phyloP scores from a whole-genome alignment of 2,888 invertebrate genomes.

The Fabriciana adippe region DNA sequence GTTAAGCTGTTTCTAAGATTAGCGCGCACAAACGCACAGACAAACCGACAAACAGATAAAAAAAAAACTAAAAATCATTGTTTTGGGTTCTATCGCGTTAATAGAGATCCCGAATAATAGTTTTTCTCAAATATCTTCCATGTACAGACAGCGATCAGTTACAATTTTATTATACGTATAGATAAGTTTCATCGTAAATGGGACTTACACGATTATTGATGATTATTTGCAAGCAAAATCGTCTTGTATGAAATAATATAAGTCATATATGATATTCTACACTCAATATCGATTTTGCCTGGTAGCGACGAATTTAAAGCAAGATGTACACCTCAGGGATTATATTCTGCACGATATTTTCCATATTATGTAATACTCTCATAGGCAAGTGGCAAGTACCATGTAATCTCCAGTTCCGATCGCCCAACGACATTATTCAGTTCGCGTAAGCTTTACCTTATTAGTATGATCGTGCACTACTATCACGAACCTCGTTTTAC shows the following conservation, averaged over 20 bases:
- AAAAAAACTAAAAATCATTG: no score
- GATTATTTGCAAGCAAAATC: no score
- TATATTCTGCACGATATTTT: slow-evolving; percentile 11
- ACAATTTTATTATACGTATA: no score
- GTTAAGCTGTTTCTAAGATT: no score
- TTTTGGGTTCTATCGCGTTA: no score
- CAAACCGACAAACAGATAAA: no score
- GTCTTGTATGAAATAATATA: not conserved
- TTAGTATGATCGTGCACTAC: slow-evolving; percentile 1
- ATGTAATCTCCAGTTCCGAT: slow-evolving; percentile 17
- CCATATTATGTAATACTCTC: slow-evolving; percentile 16
- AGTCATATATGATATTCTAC: slow-evolving; percentile 6
- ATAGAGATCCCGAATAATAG: no score
- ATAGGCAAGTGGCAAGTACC: slow-evolving; percentile 9
- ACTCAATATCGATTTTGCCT: slow-evolving; percentile 10
- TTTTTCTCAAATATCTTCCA: no score
- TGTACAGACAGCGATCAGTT: no score
- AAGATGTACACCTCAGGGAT: slow-evolving; percentile 12
- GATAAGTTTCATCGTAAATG: no score
- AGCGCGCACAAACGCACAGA: no score
- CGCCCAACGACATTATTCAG: slow-evolving; percentile 19
- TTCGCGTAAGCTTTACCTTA: slow-evolving; percentile 11
- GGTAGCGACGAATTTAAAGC: slow-evolving; percentile 11
- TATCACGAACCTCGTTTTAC: slow-evolving; percentile 9
- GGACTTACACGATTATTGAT: no score